These are phyloP conservation scores for Thrips palmi DNA, from an alignment of 1,140 invertebrate species.

Conservation along the genomic window DNA sequence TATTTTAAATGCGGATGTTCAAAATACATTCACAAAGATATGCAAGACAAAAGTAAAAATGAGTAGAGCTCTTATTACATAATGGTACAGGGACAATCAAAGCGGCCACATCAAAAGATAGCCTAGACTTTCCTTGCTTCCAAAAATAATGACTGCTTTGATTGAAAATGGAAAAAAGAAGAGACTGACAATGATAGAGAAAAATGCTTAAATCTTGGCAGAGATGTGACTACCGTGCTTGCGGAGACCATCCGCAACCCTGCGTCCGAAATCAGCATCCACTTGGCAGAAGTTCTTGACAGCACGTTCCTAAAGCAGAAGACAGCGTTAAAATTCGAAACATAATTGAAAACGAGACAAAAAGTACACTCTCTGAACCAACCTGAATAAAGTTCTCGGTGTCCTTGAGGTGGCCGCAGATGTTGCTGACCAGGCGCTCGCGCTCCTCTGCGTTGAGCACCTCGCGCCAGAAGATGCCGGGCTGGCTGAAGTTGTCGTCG, in stretches of 20 bases:
- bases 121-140: no score
- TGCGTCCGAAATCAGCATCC: slow-evolving; percentile 42
- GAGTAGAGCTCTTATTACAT: no score
- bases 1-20: no score
- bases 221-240: slow-evolving; percentile 30
- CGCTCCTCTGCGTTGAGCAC: slow-evolving; percentile 53
- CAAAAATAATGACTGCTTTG: no score
- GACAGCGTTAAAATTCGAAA: not conserved
- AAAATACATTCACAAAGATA: no score
- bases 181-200: no score
- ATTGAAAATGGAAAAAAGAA: no score
- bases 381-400: slow-evolving; percentile 72
- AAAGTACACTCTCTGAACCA: slow-evolving; percentile 14
- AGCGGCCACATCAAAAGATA: no score
- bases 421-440: slow-evolving; percentile 56
- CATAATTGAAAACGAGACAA: not conserved
- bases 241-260: slow-evolving; percentile 39
- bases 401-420: slow-evolving; percentile 54
- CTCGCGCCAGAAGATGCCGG: slow-evolving; percentile 59
- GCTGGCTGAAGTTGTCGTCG: slow-evolving; percentile 84
- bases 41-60: no score
- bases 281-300: slow-evolving; percentile 53
- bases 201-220: slow-evolving; percentile 39
- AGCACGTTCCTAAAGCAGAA: slow-evolving; percentile 32
- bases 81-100: no score